Conservation (phyloP, 2,113 vertebrate species). For the Xiphias gladius region DNA sequence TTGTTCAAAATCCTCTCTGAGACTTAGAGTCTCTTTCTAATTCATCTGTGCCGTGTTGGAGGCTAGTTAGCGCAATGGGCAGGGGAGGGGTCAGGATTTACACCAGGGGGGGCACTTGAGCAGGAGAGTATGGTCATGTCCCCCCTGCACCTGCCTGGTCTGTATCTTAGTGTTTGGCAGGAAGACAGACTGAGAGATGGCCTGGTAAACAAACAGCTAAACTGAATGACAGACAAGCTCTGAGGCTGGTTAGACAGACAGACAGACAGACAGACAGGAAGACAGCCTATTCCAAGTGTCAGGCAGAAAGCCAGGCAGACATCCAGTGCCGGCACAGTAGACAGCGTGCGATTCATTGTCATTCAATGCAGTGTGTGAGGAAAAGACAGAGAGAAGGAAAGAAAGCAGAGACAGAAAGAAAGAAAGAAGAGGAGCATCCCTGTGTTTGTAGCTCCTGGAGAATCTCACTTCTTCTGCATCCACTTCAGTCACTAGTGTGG, state of each 20-base stretch:
- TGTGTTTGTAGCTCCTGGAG: slow-evolving; percentile 56
- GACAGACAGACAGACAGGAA: slow-evolving; percentile 38
- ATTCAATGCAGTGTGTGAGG: slow-evolving; percentile 67
- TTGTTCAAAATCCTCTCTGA: slow-evolving; percentile 50
- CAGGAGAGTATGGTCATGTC: slow-evolving; percentile 54
- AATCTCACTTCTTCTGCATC: slow-evolving; percentile 60
- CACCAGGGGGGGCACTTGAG: slow-evolving; percentile 66
- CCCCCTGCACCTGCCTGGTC: slow-evolving; percentile 47
- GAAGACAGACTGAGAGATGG: slow-evolving; percentile 53
- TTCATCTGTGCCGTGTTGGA: slow-evolving; percentile 44
- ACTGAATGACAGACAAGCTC: slow-evolving; percentile 61
- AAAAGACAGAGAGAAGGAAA: slow-evolving; percentile 42
- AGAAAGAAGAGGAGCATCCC: slow-evolving; percentile 49
- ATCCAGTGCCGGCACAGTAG: slow-evolving; percentile 49
- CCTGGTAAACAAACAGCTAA: slow-evolving; percentile 57
- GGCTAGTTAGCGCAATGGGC: slow-evolving; percentile 60
- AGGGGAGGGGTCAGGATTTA: slow-evolving; percentile 58
- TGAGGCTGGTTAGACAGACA: slow-evolving; percentile 45
- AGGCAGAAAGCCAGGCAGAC: slow-evolving; percentile 70
- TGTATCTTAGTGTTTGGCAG: slow-evolving; percentile 48
- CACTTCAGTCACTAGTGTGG: slow-evolving; percentile 45
- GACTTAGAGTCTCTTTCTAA: slow-evolving; percentile 34
- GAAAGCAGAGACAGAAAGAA: slow-evolving; percentile 25
- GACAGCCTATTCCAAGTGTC: slow-evolving; percentile 64
- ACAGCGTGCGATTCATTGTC: slow-evolving; percentile 71